Evolutionary conservation across 2,888 invertebrate species (phyloP).

Genomic region (Antitype chi): DNA sequence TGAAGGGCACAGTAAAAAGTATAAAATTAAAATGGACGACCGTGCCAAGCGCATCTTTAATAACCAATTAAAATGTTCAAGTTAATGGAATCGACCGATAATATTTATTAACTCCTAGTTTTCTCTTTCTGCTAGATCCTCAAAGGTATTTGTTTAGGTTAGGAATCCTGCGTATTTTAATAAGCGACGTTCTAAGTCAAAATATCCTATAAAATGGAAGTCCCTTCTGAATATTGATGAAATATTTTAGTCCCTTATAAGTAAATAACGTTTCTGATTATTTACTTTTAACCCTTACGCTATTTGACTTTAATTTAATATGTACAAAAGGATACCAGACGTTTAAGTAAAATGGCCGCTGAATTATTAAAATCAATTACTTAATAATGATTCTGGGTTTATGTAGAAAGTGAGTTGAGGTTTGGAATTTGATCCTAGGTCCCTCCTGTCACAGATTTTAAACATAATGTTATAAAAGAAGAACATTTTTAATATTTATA

Average conservation of each 20-base stretch:
- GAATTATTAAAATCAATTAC: slow-evolving; percentile 7
- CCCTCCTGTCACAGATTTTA: too few relatives aligned
- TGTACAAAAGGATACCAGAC: background rate
- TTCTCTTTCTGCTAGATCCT: background rate
- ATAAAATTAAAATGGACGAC: too few relatives aligned
- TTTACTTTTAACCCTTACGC: background rate
- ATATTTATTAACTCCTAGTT: background rate
- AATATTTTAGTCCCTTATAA: slow-evolving; percentile 12
- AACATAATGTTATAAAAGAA: too few relatives aligned
- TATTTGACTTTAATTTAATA: slow-evolving; percentile 20
- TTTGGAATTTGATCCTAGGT: background rate
- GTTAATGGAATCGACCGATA: background rate
- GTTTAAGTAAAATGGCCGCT: slow-evolving; percentile 4
- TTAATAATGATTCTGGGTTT: background rate
- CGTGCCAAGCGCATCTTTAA: too few relatives aligned
- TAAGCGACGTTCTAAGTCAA: background rate
- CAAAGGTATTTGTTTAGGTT: background rate
- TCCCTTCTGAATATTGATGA: slow-evolving; percentile 15
- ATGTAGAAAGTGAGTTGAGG: background rate
- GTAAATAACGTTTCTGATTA: slow-evolving; percentile 7
- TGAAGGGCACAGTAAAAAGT: too few relatives aligned
- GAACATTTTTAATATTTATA: background rate
- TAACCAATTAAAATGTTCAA: too few relatives aligned
- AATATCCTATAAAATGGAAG: background rate
- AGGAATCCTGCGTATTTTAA: slow-evolving; percentile 24